These are phyloP conservation scores for Ennomos fuscantarius DNA, from an alignment of 2,888 invertebrate genomes.

Conservation along the genomic window DNA sequence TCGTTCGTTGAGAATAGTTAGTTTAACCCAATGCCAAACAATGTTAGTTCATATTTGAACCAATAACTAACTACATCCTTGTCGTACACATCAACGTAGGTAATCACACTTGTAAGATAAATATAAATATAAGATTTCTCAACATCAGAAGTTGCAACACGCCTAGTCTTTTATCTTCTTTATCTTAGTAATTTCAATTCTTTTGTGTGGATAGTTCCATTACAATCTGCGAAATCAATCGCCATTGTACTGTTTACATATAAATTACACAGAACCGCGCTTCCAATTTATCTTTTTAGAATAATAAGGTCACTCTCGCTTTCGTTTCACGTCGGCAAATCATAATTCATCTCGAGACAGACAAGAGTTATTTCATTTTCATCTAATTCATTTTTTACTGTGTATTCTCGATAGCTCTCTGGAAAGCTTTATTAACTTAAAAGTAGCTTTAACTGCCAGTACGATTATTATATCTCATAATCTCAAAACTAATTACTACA, in stretches of 20 bases:
- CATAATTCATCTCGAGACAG: constrained; percentile 37
- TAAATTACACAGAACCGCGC: constrained; percentile 26
- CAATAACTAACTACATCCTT: constrained; percentile 3
- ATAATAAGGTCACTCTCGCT: constrained; percentile 37
- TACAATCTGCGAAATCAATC: constrained; percentile 30
- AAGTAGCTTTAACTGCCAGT: neutral
- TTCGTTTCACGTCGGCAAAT: constrained; percentile 36
- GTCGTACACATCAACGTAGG: neutral
- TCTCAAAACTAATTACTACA: constrained; percentile 7
- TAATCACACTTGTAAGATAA: neutral
- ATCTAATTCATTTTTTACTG: constrained; percentile 36
- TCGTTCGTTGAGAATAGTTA: constrained; percentile 22
- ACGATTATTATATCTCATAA: constrained; percentile 1
- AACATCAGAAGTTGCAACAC: constrained; percentile 4
- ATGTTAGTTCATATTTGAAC: constrained; percentile 2
- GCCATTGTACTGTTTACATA: constrained; percentile 23
- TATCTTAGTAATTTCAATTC: constrained; percentile 22
- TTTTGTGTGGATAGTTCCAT: constrained; percentile 24
- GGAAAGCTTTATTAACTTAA: constrained; percentile 22
- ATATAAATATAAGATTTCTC: constrained; percentile 1
- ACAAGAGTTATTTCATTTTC: constrained; percentile 39
- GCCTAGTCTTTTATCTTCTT: constrained; percentile 11
- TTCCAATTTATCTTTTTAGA: constrained; percentile 21
- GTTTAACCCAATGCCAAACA: constrained; percentile 21
- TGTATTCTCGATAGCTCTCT: constrained; percentile 22